These are phyloP conservation scores for Harpegnathos saltator DNA, from an alignment of 1,140 invertebrate genomes.

Conservation along the genomic window DNA sequence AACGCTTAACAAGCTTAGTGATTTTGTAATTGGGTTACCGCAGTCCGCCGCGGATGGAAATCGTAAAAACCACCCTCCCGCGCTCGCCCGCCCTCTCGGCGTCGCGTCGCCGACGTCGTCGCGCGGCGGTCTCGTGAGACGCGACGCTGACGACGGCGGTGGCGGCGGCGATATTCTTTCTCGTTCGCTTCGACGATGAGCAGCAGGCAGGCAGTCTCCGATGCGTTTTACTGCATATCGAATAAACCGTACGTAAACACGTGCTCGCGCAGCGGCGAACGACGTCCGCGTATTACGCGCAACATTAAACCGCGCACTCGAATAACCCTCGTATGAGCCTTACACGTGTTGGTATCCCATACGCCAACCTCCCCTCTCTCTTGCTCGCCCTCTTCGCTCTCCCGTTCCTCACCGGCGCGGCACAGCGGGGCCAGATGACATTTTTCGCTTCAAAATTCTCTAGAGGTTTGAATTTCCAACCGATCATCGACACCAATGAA, in stretches of 20 bases:
- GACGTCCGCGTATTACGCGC: conserved; percentile 43
- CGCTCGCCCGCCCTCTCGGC: too few relatives aligned
- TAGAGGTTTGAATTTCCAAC: too few relatives aligned
- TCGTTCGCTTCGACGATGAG: conserved; percentile 8
- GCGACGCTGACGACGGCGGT: background rate
- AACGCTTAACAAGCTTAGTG: conserved; percentile 73
- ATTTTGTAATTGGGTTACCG: conserved; percentile 75
- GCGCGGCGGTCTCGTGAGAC: too few relatives aligned
- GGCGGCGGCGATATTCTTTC: background rate
- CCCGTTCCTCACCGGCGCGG: too few relatives aligned
- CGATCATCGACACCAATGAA: too few relatives aligned
- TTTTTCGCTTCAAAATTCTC: too few relatives aligned
- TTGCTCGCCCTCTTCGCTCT: too few relatives aligned
- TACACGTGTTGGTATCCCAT: conserved; percentile 8
- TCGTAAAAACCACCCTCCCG: conserved; percentile 40
- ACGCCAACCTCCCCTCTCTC: too few relatives aligned
- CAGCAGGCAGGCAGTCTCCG: background rate
- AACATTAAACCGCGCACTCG: conserved; percentile 42
- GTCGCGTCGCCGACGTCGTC: too few relatives aligned
- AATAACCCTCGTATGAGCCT: conserved; percentile 41
- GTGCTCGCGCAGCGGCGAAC: conserved; percentile 21
- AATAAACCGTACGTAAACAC: conserved; percentile 58
- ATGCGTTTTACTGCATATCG: conserved; percentile 41
- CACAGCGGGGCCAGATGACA: too few relatives aligned
- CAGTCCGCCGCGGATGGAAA: conserved; percentile 55